Conservation (phyloP, 2,797 vertebrate genomes). For the Falco biarmicus region DNA sequence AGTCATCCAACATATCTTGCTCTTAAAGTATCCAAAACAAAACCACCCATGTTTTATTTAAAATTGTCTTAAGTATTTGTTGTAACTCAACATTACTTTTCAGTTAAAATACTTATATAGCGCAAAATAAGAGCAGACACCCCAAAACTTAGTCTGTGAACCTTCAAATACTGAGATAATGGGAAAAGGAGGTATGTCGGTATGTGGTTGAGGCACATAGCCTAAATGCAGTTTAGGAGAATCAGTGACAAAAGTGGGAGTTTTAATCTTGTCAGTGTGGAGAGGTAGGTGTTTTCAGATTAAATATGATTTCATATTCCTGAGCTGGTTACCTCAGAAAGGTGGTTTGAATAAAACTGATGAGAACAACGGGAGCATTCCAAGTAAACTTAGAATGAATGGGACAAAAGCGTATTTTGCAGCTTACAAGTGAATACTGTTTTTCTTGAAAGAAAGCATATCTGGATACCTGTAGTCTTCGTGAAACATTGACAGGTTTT, state of each 20-base stretch:
- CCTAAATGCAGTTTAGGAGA: neutral
- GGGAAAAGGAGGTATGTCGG: neutral
- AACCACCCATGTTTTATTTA: neutral
- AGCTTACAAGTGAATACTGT: neutral
- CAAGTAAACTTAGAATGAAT: neutral
- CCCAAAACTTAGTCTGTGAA: neutral
- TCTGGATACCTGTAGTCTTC: neutral
- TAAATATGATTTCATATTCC: neutral
- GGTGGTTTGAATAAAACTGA: neutral
- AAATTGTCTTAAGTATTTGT: neutral
- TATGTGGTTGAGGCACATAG: neutral
- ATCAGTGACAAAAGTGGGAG: neutral
- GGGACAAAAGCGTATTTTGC: neutral
- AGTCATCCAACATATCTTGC: neutral
- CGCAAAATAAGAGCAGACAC: neutral
- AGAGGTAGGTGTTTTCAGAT: neutral
- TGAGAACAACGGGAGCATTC: neutral
- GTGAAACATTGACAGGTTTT: neutral
- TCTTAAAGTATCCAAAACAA: neutral
- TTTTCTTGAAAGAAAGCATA: neutral
- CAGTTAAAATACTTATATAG: neutral
- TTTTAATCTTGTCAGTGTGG: neutral
- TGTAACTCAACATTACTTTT: neutral
- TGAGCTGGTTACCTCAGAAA: neutral
- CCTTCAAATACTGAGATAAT: neutral